Evolutionary conservation across 2,888 invertebrate species (phyloP).

Genomic region (Drosophila dives): DNA sequence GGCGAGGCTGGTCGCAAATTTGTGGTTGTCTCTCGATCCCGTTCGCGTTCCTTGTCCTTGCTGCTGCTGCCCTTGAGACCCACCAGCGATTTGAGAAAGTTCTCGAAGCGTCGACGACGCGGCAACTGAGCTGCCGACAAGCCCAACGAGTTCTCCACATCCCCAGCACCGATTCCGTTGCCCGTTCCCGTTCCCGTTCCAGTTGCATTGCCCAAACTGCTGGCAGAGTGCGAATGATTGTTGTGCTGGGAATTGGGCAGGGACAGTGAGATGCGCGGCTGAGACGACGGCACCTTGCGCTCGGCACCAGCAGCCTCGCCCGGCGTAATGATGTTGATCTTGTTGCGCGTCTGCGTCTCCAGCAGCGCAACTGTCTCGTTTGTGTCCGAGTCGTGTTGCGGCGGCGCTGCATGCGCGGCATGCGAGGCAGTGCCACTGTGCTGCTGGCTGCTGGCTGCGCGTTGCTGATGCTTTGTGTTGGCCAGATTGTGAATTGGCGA

Average conservation of each 20-base stretch:
- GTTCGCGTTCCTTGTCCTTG: slow-evolving; percentile 55
- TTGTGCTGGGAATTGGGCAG: slow-evolving; percentile 34
- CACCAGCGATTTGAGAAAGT: slow-evolving; percentile 84
- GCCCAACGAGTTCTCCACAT: slow-evolving; percentile 78
- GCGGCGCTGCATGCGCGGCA: slow-evolving; percentile 62
- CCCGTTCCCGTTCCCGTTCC: slow-evolving; percentile 3
- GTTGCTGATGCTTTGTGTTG: slow-evolving; percentile 83
- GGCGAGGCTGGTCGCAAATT: slow-evolving; percentile 81
- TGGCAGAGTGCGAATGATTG: slow-evolving; percentile 41
- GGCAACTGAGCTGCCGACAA: slow-evolving; percentile 82
- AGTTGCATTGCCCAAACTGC: slow-evolving; percentile 51
- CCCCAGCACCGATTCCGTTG: slow-evolving; percentile 26
- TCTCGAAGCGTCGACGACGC: slow-evolving; percentile 83
- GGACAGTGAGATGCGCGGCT: slow-evolving; percentile 50
- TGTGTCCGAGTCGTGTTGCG: slow-evolving; percentile 68
- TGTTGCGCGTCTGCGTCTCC: slow-evolving; percentile 83
- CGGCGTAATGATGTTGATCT: slow-evolving; percentile 82
- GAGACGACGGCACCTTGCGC: slow-evolving; percentile 41
- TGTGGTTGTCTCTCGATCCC: slow-evolving; percentile 28
- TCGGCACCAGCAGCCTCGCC: slow-evolving; percentile 54
- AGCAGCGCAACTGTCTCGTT: slow-evolving; percentile 84
- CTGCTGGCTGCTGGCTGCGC: slow-evolving; percentile 74
- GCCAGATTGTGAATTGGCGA: slow-evolving; percentile 85
- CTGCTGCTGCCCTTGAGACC: slow-evolving; percentile 77
- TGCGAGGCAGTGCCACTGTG: slow-evolving; percentile 64